Evolutionary conservation across 2,113 vertebrate species (phyloP), one percentile per base, ranked within the genome.

Genomic region (Amia ocellicauda): DNA sequence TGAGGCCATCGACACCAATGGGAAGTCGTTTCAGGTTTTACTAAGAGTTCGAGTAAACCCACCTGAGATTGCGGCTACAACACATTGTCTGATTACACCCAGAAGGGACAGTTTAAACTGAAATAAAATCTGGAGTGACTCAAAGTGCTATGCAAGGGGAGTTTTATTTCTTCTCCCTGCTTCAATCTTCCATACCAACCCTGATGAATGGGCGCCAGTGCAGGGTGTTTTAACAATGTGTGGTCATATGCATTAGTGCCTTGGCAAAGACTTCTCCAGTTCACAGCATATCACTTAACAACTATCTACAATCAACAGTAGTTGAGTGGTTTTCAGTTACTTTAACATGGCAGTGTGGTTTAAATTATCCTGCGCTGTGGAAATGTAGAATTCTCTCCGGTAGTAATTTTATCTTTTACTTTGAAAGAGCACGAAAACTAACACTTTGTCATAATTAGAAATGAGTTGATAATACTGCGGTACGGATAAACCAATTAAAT

Each of bases 381-480:
- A 83, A 79, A 84, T 80, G 79, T 75, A 78, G 78, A 79, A 70
- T 79, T 83, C 81, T 78, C 76, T 78, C 73, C 73, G 67, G 72
- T 73, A 74, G 78, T 80, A 79, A 81, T 72, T 78, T 66, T 74
- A 79, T 60, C 76, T 80, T 69, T 71, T 68, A 72, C 65, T 57
- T 55, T 61, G 70, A 73, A 60, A 22, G 13, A 26, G 47, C 1
- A 36, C 9, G 23, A 10, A 28, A 49, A 22, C 22, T 53, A 51
- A 60, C 29, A 67, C 56, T 60, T 41, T 41, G 11, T 20, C 47
- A 54, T 19, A 53, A 27, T 67, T 27, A 40, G 54, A 62, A 22
- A 62, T 62, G 45, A 65, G 47, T 29, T 60, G 70, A 78, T 75
- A 50, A 62, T 56, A 56, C 28, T 20, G 45, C 10, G 36, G 58